These are phyloP conservation scores for Equus przewalskii DNA, from an alignment of 2,113 vertebrate species.

Conservation along the genomic window DNA sequence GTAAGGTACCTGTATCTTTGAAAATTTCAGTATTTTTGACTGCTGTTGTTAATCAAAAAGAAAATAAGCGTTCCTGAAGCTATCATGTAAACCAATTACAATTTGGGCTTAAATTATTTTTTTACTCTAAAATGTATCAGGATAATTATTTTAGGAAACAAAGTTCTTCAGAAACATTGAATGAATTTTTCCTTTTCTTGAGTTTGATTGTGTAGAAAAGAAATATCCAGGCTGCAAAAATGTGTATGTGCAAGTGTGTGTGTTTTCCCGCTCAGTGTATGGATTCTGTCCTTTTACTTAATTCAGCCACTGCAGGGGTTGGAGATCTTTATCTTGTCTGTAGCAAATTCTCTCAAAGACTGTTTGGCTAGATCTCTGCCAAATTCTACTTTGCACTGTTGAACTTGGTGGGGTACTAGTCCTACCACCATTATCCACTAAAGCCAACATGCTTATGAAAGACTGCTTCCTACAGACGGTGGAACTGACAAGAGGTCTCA, in stretches of 20 bases:
- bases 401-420: background rate
- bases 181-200: background rate
- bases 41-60: background rate
- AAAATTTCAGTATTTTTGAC: background rate
- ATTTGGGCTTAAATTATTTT: background rate
- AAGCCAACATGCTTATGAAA: background rate
- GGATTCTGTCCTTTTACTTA: constrained; percentile 4
- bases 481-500: background rate
- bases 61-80: constrained; percentile 28
- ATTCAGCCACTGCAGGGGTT: background rate
- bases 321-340: background rate
- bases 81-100: background rate
- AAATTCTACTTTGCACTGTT: background rate
- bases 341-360: background rate
- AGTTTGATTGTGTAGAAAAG: background rate
- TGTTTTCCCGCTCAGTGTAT: background rate
- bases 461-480: background rate
- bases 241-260: background rate
- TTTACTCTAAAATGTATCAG: background rate
- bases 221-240: background rate
- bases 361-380: background rate
- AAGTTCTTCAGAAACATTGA: background rate
- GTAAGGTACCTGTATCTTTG: background rate
- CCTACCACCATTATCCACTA: background rate
- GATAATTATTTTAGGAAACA: constrained; percentile 32